These are phyloP conservation scores for Diabrotica balteata DNA, from an alignment of 2,888 invertebrate species.

Conservation along the genomic window DNA sequence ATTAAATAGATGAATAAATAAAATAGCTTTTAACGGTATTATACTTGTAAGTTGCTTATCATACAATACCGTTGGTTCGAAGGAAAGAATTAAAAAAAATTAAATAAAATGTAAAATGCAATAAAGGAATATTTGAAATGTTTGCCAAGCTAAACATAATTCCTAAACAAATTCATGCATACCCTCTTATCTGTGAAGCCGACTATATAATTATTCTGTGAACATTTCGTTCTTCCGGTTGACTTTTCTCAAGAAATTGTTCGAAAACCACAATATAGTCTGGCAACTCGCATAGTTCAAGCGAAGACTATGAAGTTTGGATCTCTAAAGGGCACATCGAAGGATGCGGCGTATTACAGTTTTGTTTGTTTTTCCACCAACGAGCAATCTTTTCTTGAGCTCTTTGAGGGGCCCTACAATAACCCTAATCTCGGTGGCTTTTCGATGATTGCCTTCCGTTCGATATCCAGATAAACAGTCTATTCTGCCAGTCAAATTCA, in stretches of 20 bases:
- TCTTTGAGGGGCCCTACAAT: conserved; percentile 32
- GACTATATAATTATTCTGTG: no score
- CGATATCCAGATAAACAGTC: conserved; percentile 28
- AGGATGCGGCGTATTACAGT: conserved; percentile 35
- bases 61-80: no score
- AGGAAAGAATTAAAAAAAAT: no score
- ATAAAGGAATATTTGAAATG: no score
- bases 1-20: no score
- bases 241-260: conserved; percentile 28
- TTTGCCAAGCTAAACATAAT: no score
- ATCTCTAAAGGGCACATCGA: conserved; percentile 13
- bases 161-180: no score
- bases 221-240: conserved; percentile 5
- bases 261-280: conserved; percentile 25
- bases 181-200: no score
- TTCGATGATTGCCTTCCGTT: conserved; percentile 28
- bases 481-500: background rate
- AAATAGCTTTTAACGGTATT: no score
- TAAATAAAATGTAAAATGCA: no score
- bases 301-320: conserved; percentile 21
- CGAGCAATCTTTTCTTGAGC: conserved; percentile 38
- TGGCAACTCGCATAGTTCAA: conserved; percentile 23
- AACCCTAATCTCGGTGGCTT: conserved; percentile 29
- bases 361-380: conserved; percentile 44
- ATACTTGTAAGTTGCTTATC: no score